Base-by-base conservation (phyloP, 1,140 invertebrate species). In the Lutraria rhynchaena region DNA sequence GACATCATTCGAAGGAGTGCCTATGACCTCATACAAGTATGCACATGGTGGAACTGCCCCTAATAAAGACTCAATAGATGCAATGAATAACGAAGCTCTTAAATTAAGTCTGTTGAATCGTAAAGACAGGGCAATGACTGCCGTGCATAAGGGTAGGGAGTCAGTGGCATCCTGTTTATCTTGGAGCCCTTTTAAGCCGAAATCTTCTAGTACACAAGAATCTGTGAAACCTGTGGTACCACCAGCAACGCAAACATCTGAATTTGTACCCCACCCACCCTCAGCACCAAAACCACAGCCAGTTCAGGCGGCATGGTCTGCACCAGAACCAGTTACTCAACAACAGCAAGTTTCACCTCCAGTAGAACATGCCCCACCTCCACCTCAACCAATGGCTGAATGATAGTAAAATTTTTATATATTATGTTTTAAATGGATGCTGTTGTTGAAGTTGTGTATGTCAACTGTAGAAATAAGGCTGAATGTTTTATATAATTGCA, bases 1-100 rank as follows among this genome's bases (percentile, higher is more conserved):
- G 67, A 90, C 89, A 19, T 90, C 89, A 22, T 90, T 90, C 83
- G 89, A 90, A 60, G 85, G 85, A 37, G 75, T 78, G 5, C 75
- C 84, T 1, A 89, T 88, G 46, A 91, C 90, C n/a, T 87, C 87
- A 7, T 91, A 91, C 80, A 73, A 90, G 19, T 90, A 90, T 71
- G 73, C 87, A 19, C 89, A 92, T 78, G 85, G 89, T 17, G 80
- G 70, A 44, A 85, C 70, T 33, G 82, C 86, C 22, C 89, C 88
- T 11, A 89, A 90, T 71, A 84, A 80, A 58, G 82, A 86, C 11
- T 31, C 73, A 3, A 86, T 91, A 29, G 83, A 87, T 74, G 84
- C 86, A 27, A 88, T 87, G 84, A 88, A 87, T 71, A 90, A 89
- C 74, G 83, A 86, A 19, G 86, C 87, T 5, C 46, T 91, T 17